Evolutionary conservation across 2,113 vertebrate species (phyloP).

Genomic region (Ceyx cyanopectus): DNA sequence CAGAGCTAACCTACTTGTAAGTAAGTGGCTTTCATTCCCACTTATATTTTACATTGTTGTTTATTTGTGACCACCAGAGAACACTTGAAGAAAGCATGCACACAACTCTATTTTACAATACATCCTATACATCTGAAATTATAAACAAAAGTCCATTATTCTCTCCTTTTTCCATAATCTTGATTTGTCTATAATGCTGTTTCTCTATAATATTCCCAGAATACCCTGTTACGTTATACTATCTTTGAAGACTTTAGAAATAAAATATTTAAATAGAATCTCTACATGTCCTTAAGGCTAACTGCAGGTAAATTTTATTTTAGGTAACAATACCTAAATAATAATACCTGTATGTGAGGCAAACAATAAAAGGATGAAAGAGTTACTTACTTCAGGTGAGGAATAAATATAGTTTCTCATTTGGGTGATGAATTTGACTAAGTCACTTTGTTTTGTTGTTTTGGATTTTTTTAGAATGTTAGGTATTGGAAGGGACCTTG

Average conservation of each 20-base stretch:
- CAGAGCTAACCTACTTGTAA: neutral
- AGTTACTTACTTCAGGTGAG: neutral
- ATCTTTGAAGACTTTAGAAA: neutral
- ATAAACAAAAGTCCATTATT: slow-evolving; percentile 45
- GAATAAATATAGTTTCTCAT: neutral
- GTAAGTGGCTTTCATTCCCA: slow-evolving; percentile 32
- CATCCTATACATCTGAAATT: neutral
- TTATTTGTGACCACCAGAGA: slow-evolving; percentile 21
- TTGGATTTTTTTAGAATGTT: neutral
- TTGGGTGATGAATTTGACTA: neutral
- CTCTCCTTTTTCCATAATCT: neutral
- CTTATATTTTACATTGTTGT: neutral
- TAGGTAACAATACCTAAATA: neutral
- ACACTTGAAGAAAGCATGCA: neutral
- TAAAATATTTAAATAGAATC: neutral
- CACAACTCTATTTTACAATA: neutral
- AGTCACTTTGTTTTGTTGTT: neutral
- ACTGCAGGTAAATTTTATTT: neutral
- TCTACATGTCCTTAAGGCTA: neutral
- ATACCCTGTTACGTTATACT: fast-evolving
- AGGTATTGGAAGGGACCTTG: too few relatives aligned
- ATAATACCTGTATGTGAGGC: neutral
- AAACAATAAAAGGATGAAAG: neutral
- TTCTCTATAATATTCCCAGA: neutral
- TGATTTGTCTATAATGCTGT: neutral